Evolutionary conservation across 2,797 vertebrate species (phyloP).

Genomic region (Ceryle rudis): DNA sequence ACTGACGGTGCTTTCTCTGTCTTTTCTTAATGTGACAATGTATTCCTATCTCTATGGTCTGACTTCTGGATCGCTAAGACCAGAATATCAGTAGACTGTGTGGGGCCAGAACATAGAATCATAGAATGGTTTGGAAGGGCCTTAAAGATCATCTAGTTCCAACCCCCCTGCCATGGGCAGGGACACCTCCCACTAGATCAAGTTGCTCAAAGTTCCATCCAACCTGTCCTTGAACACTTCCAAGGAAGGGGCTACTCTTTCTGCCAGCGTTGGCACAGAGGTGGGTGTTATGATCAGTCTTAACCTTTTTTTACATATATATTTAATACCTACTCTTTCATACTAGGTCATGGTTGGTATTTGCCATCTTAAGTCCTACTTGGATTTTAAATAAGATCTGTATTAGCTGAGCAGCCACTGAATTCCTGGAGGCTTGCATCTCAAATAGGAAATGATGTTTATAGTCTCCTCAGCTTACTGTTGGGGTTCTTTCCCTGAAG

Average conservation of each 20-base stretch:
- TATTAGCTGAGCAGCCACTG: neutral
- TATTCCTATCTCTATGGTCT: neutral
- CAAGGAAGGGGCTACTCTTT: neutral
- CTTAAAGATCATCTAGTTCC: neutral
- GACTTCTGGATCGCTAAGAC: neutral
- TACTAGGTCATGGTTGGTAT: neutral
- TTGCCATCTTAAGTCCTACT: neutral
- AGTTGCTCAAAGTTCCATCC: neutral
- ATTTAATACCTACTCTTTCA: neutral
- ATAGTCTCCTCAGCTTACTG: neutral
- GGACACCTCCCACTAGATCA: neutral
- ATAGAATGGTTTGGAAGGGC: neutral
- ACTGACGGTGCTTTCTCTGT: neutral
- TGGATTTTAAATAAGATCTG: neutral
- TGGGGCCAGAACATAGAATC: neutral
- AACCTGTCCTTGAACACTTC: neutral
- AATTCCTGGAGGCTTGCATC: neutral
- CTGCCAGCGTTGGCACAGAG: neutral
- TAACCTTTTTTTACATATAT: neutral
- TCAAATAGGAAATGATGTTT: neutral
- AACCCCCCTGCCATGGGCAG: neutral
- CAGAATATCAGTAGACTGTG: neutral
- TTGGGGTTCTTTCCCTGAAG: neutral
- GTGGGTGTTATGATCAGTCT: neutral
- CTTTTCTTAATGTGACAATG: neutral